A percentile compares a stretch with the other conserved stretches of the same genome.
Conservation (phyloP, 2,113 vertebrate genomes). For the Balaeniceps rex region DNA sequence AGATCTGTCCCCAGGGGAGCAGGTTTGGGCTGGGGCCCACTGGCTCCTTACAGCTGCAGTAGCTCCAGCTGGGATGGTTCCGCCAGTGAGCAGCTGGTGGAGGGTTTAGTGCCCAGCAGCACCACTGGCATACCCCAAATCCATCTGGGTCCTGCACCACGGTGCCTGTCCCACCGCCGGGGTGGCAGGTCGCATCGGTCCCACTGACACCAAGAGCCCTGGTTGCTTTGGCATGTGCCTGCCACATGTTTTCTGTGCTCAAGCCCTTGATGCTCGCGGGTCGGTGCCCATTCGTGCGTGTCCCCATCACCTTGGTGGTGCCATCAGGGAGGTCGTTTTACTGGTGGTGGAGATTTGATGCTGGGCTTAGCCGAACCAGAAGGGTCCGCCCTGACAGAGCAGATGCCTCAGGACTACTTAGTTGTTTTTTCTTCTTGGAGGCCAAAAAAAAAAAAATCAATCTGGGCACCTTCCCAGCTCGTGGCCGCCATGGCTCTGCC, state of each 20-base stretch:
- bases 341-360: background rate
- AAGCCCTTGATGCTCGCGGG: too few relatives aligned
- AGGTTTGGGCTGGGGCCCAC: background rate
- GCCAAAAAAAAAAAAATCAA: background rate
- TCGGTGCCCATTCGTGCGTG: fast-evolving
- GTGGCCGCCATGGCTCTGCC: fast-evolving
- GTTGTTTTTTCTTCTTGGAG: background rate
- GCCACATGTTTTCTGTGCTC: fast-evolving
- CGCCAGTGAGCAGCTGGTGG: background rate
- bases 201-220: fast-evolving
- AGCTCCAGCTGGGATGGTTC: background rate
- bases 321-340: background rate
- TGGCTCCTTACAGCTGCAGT: background rate
- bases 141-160: background rate
- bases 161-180: fast-evolving
- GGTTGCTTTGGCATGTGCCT: background rate
- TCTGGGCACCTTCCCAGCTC: background rate
- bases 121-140: background rate
- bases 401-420: background rate
- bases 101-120: background rate
- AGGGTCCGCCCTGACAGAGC: background rate
- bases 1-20: background rate
- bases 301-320: fast-evolving
- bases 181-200: background rate
- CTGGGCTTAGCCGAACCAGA: fast-evolving